Conservation (phyloP, 1,140 invertebrate species). For the Colletes latitarsis region DNA sequence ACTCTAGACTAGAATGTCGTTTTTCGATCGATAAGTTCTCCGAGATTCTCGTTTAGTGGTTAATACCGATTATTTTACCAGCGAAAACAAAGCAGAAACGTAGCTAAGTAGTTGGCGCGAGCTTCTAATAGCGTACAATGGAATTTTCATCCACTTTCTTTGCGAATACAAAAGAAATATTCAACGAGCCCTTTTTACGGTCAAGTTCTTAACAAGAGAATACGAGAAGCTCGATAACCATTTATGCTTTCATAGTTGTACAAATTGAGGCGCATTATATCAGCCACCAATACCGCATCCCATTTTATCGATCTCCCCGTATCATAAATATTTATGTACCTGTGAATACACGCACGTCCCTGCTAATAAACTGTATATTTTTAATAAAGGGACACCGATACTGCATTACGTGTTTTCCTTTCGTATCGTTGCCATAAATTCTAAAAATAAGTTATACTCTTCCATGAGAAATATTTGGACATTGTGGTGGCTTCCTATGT, state of each 20-base stretch:
- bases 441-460: too few relatives aligned
- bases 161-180: background rate
- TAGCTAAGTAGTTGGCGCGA: too few relatives aligned
- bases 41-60: too few relatives aligned
- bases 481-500: too few relatives aligned
- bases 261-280: constrained; percentile 24
- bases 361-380: constrained; percentile 27
- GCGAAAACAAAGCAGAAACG: background rate
- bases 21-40: too few relatives aligned
- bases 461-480: too few relatives aligned
- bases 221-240: background rate
- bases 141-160: background rate
- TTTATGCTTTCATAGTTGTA: constrained; percentile 9
- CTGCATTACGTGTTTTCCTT: background rate
- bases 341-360: background rate
- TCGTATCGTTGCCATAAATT: background rate
- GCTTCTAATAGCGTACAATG: background rate
- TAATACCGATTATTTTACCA: background rate
- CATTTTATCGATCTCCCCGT: constrained; percentile 23
- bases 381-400: constrained; percentile 22
- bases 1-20: too few relatives aligned
- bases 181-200: background rate
- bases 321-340: constrained; percentile 32
- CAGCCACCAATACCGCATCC: constrained; percentile 6
- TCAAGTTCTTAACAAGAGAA: background rate